phyloP scores from a whole-genome alignment of 2,113 vertebrate genomes.

The Tympanuchus pallidicinctus region DNA sequence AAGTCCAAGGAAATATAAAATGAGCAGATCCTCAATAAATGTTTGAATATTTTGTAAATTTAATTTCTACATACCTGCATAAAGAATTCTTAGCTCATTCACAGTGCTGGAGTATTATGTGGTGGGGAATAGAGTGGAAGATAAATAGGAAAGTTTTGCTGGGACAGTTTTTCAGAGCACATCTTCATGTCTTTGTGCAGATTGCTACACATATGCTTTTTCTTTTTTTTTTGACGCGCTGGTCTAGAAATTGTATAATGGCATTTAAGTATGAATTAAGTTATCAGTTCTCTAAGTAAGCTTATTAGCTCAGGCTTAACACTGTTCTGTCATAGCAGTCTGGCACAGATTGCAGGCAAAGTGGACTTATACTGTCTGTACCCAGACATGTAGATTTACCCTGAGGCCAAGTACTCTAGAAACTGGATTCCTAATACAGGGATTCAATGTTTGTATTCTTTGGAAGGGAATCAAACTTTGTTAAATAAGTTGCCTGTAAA shows the following conservation, averaged over 20 bases:
- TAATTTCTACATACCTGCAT: background rate
- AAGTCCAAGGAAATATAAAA: background rate
- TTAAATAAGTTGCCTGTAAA: background rate
- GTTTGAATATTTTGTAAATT: background rate
- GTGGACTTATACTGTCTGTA: background rate
- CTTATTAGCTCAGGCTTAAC: background rate
- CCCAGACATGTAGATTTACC: fast-evolving
- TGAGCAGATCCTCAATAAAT: background rate
- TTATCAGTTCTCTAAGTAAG: background rate
- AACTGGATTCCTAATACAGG: background rate
- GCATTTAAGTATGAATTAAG: background rate
- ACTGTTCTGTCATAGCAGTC: background rate
- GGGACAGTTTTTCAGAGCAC: background rate
- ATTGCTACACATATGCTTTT: background rate
- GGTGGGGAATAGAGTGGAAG: background rate
- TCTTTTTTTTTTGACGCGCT: background rate
- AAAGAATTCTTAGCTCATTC: background rate
- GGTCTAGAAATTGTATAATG: background rate
- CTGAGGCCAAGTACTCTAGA: background rate
- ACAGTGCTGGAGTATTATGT: background rate
- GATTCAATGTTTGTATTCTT: background rate
- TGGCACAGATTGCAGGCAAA: background rate
- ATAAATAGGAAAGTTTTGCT: background rate
- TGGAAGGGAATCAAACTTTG: background rate
- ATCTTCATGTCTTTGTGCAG: background rate